Percentiles rank a stretch among this genome's conserved stretches.
Conservation (phyloP, 64 coral and sea anemone genomes). For the Montipora efflorescens region DNA sequence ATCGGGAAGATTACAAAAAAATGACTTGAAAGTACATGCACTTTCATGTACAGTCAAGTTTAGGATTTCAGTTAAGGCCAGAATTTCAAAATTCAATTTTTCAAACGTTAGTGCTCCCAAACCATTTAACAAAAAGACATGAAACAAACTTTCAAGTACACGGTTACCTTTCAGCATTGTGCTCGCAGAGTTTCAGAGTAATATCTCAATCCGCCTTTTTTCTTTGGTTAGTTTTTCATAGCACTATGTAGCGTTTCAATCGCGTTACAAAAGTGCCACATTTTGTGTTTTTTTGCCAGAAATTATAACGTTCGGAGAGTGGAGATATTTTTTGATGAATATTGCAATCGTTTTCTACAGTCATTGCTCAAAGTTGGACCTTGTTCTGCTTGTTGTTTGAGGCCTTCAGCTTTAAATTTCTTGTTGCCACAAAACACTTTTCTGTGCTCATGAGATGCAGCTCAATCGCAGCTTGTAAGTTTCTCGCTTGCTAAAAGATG, state of each 20-base stretch:
- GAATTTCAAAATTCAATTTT: neutral
- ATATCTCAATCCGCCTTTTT: neutral
- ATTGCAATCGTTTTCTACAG: no score
- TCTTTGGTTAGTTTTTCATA: neutral
- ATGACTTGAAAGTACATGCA: neutral
- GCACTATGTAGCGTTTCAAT: neutral
- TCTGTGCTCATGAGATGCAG: no score
- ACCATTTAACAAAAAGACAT: neutral
- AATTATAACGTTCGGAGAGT: neutral
- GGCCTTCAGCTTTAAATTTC: no score
- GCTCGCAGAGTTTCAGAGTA: neutral
- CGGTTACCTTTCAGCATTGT: neutral
- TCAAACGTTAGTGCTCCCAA: neutral
- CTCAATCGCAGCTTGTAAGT: no score
- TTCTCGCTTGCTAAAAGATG: no score
- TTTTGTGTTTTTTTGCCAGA: neutral
- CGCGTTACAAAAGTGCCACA: neutral
- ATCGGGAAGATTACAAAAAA: neutral
- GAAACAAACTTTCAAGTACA: neutral
- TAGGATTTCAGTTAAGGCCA: neutral
- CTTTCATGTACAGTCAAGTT: conserved; percentile 31
- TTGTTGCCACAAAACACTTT: no score
- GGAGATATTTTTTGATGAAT: neutral
- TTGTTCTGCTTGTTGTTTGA: no score
- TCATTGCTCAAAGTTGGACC: no score